Evolutionary conservation across 1,140 invertebrate species (phyloP).

Genomic region (Mesaphorura yosii): DNA sequence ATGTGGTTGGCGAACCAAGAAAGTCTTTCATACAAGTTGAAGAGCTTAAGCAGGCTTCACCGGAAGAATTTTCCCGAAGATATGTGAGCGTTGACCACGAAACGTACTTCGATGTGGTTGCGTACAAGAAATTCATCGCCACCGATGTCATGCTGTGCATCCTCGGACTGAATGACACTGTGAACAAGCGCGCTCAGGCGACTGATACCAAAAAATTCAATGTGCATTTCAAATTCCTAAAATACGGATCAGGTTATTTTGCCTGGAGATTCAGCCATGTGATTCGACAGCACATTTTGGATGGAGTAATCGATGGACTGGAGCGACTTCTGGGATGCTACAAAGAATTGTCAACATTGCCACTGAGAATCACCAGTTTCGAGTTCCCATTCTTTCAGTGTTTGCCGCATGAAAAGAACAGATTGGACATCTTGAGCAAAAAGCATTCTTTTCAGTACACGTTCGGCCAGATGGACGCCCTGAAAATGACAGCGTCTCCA

Average conservation of each 20-base stretch:
- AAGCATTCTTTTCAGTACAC: background rate
- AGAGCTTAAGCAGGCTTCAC: background rate
- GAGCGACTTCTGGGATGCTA: background rate
- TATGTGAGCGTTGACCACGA: conserved; percentile 1
- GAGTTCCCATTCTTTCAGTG: conserved; percentile 17
- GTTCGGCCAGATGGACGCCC: conserved; percentile 1
- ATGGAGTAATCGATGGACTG: conserved; percentile 13
- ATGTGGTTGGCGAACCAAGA: conserved; percentile 18
- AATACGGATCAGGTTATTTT: conserved; percentile 21
- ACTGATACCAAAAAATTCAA: background rate
- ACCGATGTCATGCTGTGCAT: conserved; percentile 9
- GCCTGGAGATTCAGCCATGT: conserved; percentile 4
- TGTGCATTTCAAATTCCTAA: conserved; percentile 17
- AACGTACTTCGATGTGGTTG: conserved; percentile 5
- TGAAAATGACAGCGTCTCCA: conserved; percentile 4
- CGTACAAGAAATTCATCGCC: conserved; percentile 17
- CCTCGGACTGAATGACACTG: conserved; percentile 8
- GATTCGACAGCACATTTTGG: background rate
- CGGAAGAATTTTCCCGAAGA: background rate
- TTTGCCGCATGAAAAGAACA: background rate
- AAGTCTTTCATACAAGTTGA: conserved; percentile 4
- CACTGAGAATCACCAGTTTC: conserved; percentile 3
- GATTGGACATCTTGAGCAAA: conserved; percentile 1
- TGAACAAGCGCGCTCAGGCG: too few relatives aligned
- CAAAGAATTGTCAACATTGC: too few relatives aligned